A percentile compares a stretch with the other conserved stretches of the same genome.
phyloP scores from a whole-genome alignment of 2,113 vertebrate species.

The Morone chrysops region DNA sequence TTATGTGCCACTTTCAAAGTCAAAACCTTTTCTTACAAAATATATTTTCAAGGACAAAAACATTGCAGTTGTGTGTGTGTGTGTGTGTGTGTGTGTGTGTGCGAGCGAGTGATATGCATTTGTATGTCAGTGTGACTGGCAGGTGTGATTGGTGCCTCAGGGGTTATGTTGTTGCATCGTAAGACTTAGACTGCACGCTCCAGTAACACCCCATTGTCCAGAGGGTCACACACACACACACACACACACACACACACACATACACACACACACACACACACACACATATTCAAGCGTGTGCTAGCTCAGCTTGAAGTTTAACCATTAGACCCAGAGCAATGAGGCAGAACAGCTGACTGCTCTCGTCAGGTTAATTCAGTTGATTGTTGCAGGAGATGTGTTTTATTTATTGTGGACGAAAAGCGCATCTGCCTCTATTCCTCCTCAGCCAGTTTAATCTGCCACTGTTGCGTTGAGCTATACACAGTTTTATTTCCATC shows the following conservation, averaged over 20 bases:
- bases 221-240: conserved; percentile 28
- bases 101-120: neutral
- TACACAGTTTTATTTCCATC: neutral
- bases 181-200: conserved; percentile 56
- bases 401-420: neutral
- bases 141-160: conserved; percentile 64
- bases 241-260: conserved; percentile 13
- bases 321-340: conserved; percentile 51
- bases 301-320: conserved; percentile 58
- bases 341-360: conserved; percentile 61
- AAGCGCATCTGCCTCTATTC: conserved; percentile 19
- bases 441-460: conserved; percentile 1
- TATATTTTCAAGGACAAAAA: conserved; percentile 22
- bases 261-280: conserved; percentile 24
- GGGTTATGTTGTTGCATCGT: conserved; percentile 47
- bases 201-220: conserved; percentile 62
- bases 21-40: neutral
- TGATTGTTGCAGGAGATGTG: conserved; percentile 16
- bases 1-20: neutral
- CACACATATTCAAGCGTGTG: conserved; percentile 4
- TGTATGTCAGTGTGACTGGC: conserved; percentile 33
- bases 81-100: neutral
- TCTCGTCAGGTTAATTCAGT: conserved; percentile 38
- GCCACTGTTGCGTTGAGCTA: neutral
- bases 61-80: neutral